These are phyloP conservation scores for Pyrocephalus nanus DNA, from an alignment of 2,797 vertebrate species.

Conservation along the genomic window DNA sequence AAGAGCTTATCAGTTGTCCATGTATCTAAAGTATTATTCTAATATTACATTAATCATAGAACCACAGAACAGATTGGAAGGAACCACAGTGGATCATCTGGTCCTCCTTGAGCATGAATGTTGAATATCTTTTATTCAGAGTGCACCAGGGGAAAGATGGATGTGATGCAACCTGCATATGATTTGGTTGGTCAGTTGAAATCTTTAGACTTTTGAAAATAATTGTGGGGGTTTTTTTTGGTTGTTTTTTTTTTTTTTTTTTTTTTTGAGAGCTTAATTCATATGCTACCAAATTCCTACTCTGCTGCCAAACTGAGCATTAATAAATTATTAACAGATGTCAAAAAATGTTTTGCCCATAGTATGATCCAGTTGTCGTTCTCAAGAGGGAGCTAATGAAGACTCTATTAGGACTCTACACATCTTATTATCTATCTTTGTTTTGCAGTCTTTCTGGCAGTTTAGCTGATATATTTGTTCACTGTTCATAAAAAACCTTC, in stretches of 20 bases:
- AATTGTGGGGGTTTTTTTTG: not conserved
- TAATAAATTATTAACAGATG: not conserved
- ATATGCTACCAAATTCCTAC: not conserved
- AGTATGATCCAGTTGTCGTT: not conserved
- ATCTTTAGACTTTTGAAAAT: not conserved
- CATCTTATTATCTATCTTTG: not conserved
- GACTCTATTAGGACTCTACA: not conserved
- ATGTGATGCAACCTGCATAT: not conserved
- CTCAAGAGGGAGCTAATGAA: not conserved
- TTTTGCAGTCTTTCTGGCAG: not conserved
- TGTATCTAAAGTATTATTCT: not conserved
- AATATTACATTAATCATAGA: not conserved
- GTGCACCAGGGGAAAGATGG: not conserved
- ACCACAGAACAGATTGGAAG: not conserved
- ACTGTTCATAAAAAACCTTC: not conserved
- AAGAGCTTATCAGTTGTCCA: not conserved
- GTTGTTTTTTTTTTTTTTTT: not conserved
- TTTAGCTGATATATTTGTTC: not conserved
- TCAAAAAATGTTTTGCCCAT: not conserved
- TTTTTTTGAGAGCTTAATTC: not conserved
- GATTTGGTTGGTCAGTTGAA: not conserved
- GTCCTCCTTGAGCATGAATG: not conserved
- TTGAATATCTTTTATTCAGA: not conserved
- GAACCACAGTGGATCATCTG: not conserved
- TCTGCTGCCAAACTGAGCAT: not conserved